Evolutionary conservation across 2,113 vertebrate genomes (phyloP).

Genomic region (Sinosuthora webbiana): DNA sequence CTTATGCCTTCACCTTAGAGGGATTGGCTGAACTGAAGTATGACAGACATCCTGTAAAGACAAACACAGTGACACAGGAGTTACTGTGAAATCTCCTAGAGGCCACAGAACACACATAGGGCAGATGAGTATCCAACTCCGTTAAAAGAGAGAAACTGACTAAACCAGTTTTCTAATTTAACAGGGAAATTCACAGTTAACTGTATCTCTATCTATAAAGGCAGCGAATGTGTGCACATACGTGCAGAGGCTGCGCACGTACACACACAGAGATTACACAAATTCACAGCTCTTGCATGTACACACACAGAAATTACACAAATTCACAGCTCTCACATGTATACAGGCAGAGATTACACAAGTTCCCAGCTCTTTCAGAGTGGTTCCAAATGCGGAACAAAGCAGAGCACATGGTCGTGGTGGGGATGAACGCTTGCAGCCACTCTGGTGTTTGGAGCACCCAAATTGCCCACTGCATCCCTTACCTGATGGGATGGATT

Average conservation of each 20-base stretch:
- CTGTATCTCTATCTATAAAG: background rate
- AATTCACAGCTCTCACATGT: background rate
- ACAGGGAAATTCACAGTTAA: background rate
- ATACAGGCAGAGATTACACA: background rate
- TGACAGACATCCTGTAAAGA: background rate
- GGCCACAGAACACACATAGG: background rate
- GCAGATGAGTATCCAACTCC: background rate
- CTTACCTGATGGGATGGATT: background rate
- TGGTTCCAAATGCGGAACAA: background rate
- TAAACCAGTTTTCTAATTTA: background rate
- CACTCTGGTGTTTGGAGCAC: background rate
- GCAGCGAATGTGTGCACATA: accelerated
- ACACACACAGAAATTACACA: background rate
- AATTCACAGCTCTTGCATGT: background rate
- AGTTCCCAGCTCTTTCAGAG: background rate
- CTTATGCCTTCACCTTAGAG: background rate
- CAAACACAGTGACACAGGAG: background rate
- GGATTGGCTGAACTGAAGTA: background rate
- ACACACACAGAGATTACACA: background rate
- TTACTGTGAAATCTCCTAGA: background rate
- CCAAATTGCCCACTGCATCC: background rate
- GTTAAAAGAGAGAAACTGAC: background rate
- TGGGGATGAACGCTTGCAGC: background rate
- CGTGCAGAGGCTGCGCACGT: background rate
- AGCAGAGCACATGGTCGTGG: accelerated